phyloP scores from a whole-genome alignment of 2,888 invertebrate species.

The Nymphalis c-album region DNA sequence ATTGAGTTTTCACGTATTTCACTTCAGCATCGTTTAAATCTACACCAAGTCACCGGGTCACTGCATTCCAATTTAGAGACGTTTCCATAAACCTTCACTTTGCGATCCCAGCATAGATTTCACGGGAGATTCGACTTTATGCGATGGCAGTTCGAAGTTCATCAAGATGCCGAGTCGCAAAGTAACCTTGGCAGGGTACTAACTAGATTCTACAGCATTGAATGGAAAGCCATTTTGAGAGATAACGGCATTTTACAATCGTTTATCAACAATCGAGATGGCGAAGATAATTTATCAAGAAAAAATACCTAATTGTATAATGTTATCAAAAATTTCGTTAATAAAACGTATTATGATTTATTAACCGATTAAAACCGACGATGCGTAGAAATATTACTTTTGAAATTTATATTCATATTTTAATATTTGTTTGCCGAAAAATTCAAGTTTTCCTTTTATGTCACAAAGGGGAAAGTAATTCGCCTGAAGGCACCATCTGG shows the following conservation, averaged over 20 bases:
- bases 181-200: constrained; percentile 14
- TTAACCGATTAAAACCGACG: not conserved
- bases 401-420: not conserved
- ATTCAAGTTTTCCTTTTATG: constrained; percentile 1
- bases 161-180: constrained; percentile 16
- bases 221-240: constrained; percentile 8
- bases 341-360: not conserved
- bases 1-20: constrained; percentile 27
- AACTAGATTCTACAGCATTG: constrained; percentile 18
- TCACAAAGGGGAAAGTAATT: constrained; percentile 1
- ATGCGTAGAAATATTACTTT: not conserved
- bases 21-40: constrained; percentile 17
- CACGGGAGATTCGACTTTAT: constrained; percentile 24
- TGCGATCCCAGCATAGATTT: constrained; percentile 23
- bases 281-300: not conserved
- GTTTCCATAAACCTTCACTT: constrained; percentile 49
- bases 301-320: not conserved
- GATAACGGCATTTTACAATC: constrained; percentile 3
- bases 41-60: constrained; percentile 46
- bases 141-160: constrained; percentile 7
- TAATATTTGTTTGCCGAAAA: not conserved
- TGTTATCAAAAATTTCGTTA: not conserved
- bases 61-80: constrained; percentile 61
- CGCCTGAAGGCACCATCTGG: constrained; percentile 3
- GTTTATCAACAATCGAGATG: constrained; percentile 3